Evolutionary conservation across 2,888 invertebrate species (phyloP).

Genomic region (Cenopis cana): DNA sequence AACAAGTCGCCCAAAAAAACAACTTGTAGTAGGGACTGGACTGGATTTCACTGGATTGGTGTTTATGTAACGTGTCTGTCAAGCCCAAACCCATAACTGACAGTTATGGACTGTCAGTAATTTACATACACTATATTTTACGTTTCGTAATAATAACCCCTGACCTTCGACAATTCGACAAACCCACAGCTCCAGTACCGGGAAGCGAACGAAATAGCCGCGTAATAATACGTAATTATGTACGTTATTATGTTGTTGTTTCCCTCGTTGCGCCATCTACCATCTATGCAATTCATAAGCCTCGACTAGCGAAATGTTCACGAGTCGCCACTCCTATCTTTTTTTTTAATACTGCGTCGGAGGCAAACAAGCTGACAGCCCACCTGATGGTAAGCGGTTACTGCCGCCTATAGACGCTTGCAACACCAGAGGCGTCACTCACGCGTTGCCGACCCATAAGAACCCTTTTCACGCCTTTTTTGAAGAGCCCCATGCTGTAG

Average conservation of each 20-base stretch:
- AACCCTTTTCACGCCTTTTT: too few species aligned
- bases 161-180: constrained; percentile 22
- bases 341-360: too few species aligned
- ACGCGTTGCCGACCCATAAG: too few species aligned
- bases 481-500: too few species aligned
- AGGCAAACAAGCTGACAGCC: too few species aligned
- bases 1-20: too few species aligned
- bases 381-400: too few species aligned
- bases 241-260: constrained; percentile 17
- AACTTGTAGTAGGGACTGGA: too few species aligned
- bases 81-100: too few species aligned
- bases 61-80: not conserved
- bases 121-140: not conserved
- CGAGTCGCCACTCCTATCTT: not conserved
- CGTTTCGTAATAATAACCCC: constrained; percentile 14
- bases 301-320: not conserved
- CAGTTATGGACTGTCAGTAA: too few species aligned
- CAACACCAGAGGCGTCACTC: too few species aligned
- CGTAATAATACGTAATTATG: constrained; percentile 28
- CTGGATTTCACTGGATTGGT: not conserved
- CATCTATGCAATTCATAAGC: not conserved
- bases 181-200: not conserved
- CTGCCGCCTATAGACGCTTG: too few species aligned
- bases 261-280: constrained; percentile 17
- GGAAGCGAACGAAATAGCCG: constrained; percentile 7